phyloP scores from a whole-genome alignment of 1,140 invertebrate species.

The Globodera rostochiensis region DNA sequence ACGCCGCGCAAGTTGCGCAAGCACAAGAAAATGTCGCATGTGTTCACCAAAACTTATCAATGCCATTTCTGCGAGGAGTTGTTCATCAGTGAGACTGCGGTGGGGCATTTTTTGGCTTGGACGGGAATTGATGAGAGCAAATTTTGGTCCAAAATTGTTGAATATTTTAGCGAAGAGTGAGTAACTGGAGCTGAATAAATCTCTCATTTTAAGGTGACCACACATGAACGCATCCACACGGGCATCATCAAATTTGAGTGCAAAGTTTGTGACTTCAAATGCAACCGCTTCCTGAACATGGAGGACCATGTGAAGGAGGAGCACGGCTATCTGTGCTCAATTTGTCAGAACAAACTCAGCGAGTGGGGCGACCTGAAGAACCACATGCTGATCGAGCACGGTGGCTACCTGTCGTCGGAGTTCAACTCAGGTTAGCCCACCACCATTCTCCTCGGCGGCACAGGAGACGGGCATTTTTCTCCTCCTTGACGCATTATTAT shows the following conservation, averaged over 20 bases:
- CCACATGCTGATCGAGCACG: conserved; percentile 61
- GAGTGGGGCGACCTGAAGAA: conserved; percentile 64
- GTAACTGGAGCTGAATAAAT: no score
- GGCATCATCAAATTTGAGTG: conserved; percentile 66
- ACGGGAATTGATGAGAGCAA: neutral
- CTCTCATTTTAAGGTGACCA: conserved; percentile 53
- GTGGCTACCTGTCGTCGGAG: conserved; percentile 62
- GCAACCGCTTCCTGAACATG: conserved; percentile 62
- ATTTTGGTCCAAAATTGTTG: no score
- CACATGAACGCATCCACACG: conserved; percentile 63
- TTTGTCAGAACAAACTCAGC: conserved; percentile 57
- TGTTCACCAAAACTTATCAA: conserved; percentile 64
- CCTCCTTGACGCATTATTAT: no score
- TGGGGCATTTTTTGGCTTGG: conserved; percentile 31
- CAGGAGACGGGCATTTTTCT: no score
- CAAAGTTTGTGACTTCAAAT: conserved; percentile 63
- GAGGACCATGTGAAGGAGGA: conserved; percentile 64
- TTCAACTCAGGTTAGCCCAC: conserved; percentile 50
- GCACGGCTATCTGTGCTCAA: conserved; percentile 63
- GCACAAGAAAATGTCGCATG: conserved; percentile 66
- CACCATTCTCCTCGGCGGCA: no score
- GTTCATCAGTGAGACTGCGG: conserved; percentile 61
- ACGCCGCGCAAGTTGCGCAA: conserved; percentile 63
- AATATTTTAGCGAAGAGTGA: no score
- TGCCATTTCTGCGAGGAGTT: conserved; percentile 65